Evolutionary conservation across 2,113 vertebrate genomes (phyloP), one percentile per base, ranked within the genome.

Genomic region (Protomyctophum bolini): DNA sequence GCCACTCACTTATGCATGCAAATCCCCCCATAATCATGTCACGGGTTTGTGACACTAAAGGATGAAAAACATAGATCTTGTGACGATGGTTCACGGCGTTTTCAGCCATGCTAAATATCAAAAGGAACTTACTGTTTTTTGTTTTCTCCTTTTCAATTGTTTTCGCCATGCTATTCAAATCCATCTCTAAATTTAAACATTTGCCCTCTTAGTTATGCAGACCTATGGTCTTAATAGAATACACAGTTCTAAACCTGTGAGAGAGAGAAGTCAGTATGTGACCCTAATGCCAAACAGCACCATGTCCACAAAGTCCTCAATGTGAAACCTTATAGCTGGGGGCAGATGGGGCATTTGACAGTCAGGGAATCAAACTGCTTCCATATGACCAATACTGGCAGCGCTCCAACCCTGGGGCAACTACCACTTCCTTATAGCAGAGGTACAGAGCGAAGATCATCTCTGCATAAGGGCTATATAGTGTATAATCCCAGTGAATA

Each of bases 381-480:
- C 89, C 91, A 91, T 89, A 89, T 90, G 90, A 86, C 65, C 75
- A 80, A 83, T 83, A 80, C 83, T 84, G 81, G 77, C 73, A 64
- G 63, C 4, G 10, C 58, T 87, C 81, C 72, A 70, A 73, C 74
- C 72, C 71, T 1, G 54, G 75, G 76, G 75, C 73, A 72, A 81
- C 73, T 10, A n/a, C 7, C 8, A 72, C 56, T 68, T 58, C 78
- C 76, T 69, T 69, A 4, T 58, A 41, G 63, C 29, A 63, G 33
- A 51, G 70, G 63, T 1, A 9, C 29, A 49, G 46, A 52, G 45
- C 69, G 55, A 47, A 46, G 29, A 69, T 66, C 55, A 66, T 79
- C 70, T 55, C 73, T 64, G 33, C 76, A 69, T 77, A 45, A 52
- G 82, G 77, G 52, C 75, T 58, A 21, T 21, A 21, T 21, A n/a